A percentile compares a stretch with the other conserved stretches of the same genome.
phyloP scores from a whole-genome alignment of 2,797 vertebrate genomes.

The Neostethus bicornis region DNA sequence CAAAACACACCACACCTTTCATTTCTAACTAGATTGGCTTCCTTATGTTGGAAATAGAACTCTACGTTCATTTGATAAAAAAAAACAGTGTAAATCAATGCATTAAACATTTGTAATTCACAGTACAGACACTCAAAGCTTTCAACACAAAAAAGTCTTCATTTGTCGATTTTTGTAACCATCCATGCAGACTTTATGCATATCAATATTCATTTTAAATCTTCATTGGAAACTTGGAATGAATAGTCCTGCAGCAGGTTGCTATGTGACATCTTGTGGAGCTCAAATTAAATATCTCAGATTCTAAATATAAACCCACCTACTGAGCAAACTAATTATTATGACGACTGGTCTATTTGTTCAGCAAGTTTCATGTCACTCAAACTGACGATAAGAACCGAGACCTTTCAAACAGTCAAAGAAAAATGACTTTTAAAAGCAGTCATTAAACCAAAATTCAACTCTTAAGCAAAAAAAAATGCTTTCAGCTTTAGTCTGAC shows the following conservation, averaged over 20 bases:
- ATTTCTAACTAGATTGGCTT: no score
- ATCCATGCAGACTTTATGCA: neutral
- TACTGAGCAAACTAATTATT: conserved; percentile 21
- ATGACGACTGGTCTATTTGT: conserved; percentile 27
- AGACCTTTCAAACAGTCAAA: conserved; percentile 38
- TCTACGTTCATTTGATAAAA: no score
- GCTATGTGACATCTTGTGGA: conserved; percentile 6
- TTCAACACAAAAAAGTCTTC: neutral
- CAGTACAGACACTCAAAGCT: neutral
- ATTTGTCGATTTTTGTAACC: neutral
- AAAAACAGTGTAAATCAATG: no score
- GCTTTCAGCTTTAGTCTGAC: conserved; percentile 21
- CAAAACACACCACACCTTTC: no score
- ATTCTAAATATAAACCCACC: conserved; percentile 35
- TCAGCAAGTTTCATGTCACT: conserved; percentile 29
- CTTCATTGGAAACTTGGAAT: neutral
- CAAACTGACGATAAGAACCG: conserved; percentile 36
- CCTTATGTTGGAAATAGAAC: no score
- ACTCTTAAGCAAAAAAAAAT: conserved; percentile 24
- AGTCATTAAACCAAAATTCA: conserved; percentile 7
- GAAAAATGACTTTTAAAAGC: conserved; percentile 34
- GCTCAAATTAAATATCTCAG: conserved; percentile 25
- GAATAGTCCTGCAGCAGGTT: conserved; percentile 14
- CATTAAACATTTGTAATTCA: neutral
- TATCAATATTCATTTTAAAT: conserved; percentile 1